phyloP scores from a whole-genome alignment of 2,888 invertebrate genomes.

The Argyresthia albistria region DNA sequence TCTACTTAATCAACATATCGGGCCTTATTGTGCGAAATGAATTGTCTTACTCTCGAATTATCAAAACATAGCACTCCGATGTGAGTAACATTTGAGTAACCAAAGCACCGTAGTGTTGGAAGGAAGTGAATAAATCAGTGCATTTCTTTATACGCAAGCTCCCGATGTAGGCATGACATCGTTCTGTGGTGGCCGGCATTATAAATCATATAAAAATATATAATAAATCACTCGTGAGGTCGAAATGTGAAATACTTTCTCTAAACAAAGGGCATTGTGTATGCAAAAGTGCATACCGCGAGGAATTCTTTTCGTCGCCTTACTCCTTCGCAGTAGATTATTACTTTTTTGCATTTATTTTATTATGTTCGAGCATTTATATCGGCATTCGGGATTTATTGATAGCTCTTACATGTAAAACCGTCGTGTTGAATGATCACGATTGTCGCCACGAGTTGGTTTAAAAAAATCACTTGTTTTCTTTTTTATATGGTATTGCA shows the following conservation, averaged over 20 bases:
- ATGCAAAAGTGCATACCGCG: slow-evolving; percentile 66
- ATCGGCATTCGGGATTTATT: slow-evolving; percentile 37
- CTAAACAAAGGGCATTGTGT: slow-evolving; percentile 70
- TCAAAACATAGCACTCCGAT: no score
- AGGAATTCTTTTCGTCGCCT: slow-evolving; percentile 69
- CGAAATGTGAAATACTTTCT: slow-evolving; percentile 70
- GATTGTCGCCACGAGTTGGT: slow-evolving; percentile 33
- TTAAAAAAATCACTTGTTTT: no score
- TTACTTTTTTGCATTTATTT: slow-evolving; percentile 23
- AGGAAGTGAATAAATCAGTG: no score
- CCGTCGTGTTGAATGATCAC: slow-evolving; percentile 59
- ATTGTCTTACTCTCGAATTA: no score
- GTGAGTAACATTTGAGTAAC: no score
- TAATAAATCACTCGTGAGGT: slow-evolving; percentile 59
- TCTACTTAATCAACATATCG: no score
- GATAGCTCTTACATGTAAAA: slow-evolving; percentile 50
- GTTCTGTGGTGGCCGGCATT: slow-evolving; percentile 27
- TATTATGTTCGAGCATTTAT: slow-evolving; percentile 4
- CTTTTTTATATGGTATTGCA: no score
- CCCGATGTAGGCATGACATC: slow-evolving; percentile 6
- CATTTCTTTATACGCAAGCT: slow-evolving; percentile 15
- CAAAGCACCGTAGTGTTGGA: no score
- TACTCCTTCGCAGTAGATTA: slow-evolving; percentile 24
- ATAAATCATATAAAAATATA: slow-evolving; percentile 60
- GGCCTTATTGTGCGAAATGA: no score